Conservation (phyloP, 2,113 vertebrate genomes). For the Labeo rohita region DNA sequence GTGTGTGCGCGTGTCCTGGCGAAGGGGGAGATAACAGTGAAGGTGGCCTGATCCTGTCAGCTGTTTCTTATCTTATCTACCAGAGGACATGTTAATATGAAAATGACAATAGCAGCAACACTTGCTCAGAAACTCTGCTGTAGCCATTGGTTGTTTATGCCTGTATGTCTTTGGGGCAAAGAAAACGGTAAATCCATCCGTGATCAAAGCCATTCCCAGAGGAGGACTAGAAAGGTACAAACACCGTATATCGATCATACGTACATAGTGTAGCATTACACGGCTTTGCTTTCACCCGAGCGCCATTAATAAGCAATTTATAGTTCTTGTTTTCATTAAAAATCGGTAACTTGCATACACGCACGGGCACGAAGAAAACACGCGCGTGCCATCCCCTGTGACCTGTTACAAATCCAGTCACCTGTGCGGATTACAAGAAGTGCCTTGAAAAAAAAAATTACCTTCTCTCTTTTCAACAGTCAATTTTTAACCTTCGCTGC, state of each 20-base stretch:
- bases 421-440: constrained; percentile 60
- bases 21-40: constrained; percentile 31
- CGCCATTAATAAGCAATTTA: constrained; percentile 12
- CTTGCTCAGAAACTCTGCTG: constrained; percentile 20
- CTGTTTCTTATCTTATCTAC: constrained; percentile 37
- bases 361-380: not conserved
- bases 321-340: constrained; percentile 27
- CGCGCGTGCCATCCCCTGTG: constrained; percentile 19
- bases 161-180: constrained; percentile 13
- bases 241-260: constrained; percentile 11
- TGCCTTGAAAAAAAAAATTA: constrained; percentile 59
- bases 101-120: constrained; percentile 38
- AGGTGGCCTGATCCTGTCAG: constrained; percentile 45
- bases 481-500: constrained; percentile 62
- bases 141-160: not conserved
- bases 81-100: constrained; percentile 40
- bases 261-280: constrained; percentile 8
- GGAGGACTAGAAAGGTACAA: not conserved
- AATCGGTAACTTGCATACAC: constrained; percentile 25
- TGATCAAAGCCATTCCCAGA: constrained; percentile 20
- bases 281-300: not conserved
- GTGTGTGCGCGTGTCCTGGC: constrained; percentile 33
- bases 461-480: constrained; percentile 61
- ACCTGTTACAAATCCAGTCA: constrained; percentile 54
- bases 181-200: constrained; percentile 14